These are phyloP conservation scores for Sarcoramphus papa DNA, from an alignment of 2,797 vertebrate genomes.

Conservation along the genomic window DNA sequence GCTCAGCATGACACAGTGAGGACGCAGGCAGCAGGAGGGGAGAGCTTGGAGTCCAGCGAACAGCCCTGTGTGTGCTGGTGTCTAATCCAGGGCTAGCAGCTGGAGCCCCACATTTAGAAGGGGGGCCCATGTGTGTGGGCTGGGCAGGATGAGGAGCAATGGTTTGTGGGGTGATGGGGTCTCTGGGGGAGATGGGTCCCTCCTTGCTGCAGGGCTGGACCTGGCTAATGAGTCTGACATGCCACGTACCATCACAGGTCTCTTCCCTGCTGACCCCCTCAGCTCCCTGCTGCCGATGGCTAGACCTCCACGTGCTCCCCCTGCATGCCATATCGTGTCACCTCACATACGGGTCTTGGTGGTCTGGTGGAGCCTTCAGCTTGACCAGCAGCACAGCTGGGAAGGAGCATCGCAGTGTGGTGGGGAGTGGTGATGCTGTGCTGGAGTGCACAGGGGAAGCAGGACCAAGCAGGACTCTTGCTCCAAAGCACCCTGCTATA, in stretches of 20 bases:
- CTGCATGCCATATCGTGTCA: background rate
- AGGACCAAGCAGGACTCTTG: background rate
- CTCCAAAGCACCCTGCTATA: background rate
- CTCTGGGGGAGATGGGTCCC: background rate
- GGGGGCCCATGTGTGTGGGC: fast-evolving
- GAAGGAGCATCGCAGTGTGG: background rate
- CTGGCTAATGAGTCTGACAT: background rate
- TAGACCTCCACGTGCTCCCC: background rate
- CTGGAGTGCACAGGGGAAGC: background rate
- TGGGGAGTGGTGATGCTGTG: background rate
- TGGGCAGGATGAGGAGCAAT: background rate
- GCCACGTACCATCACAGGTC: fast-evolving
- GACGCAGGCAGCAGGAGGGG: background rate
- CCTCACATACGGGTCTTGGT: background rate
- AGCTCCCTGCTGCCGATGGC: background rate
- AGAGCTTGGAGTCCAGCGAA: background rate
- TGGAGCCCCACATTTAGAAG: background rate
- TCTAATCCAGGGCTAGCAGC: background rate
- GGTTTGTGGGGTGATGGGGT: background rate
- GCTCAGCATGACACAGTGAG: background rate
- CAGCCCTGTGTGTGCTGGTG: background rate
- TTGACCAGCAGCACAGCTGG: background rate
- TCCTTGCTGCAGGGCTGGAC: background rate
- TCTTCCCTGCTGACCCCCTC: background rate
- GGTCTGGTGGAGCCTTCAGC: background rate